Evolutionary conservation across 92 coral and sea anemone genomes (phyloP), one percentile per base, ranked within the genome.

Genomic region (Palythoa heliodiscus): DNA sequence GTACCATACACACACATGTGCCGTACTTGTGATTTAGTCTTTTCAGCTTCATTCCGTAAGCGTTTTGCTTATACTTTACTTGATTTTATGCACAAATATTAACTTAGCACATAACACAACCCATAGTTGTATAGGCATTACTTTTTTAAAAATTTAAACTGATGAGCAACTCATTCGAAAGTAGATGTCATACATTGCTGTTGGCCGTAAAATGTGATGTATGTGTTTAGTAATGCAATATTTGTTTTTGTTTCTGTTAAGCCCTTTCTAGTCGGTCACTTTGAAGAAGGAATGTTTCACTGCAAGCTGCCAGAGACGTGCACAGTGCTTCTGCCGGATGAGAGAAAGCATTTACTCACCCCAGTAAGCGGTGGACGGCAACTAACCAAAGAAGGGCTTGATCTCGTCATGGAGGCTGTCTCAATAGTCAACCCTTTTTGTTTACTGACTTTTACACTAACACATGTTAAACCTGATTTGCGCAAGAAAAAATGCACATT

Each of bases 401-500:
- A 63, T 22, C 22, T 63, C 2, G 19, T 63, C 69, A 63, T 19
- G 25, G 69, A 63, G 69, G 22, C 69, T 3, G 29, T 63, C 9
- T 19, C 69, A n/a, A n/a, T 9, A 17, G 23, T 63, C 19, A 63
- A 63, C 23, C 69, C 69, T 19, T 63, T 19, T 24, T 63, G 69
- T 23, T 19, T 63, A n/a, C 22, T 63, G 6, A 8, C 35, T 23
- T 19, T 63, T 23, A 5, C 11, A 1, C 6, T 9, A 9, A 19
- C 20, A 5, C 4, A 63, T 9, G 10, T 63, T 11, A 63, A 63
- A 23, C 8, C 11, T 63, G 69, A 63, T 11, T 63, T 24, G 1
- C 25, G 69, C 69, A 63, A 63, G 69, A 63, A n/a, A 78, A 61
- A 78, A 15, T 78, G 54, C 17, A 70, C 22, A 14, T 78, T 78